A percentile compares a stretch with the other conserved stretches of the same genome.
These are phyloP conservation scores for Leucania comma DNA, from an alignment of 2,888 invertebrate species.

Conservation along the genomic window DNA sequence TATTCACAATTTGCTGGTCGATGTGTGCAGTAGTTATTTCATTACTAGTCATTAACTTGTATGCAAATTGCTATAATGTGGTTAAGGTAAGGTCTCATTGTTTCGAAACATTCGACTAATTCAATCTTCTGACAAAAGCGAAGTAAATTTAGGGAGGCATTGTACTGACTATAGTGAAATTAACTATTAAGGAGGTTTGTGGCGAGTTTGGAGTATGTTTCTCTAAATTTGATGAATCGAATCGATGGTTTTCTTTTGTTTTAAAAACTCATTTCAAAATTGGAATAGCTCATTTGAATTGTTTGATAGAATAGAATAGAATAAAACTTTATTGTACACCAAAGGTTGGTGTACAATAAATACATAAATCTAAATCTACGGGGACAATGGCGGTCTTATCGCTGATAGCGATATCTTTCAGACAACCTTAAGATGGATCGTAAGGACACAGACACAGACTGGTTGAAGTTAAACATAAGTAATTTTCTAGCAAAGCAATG, in stretches of 20 bases:
- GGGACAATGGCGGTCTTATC: too few relatives aligned
- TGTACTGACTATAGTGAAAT: constrained; percentile 25
- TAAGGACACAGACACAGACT: too few relatives aligned
- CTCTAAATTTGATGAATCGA: neutral
- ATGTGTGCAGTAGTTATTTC: constrained; percentile 60
- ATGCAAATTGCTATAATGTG: constrained; percentile 55
- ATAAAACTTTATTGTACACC: too few relatives aligned
- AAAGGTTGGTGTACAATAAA: too few relatives aligned
- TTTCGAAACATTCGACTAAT: constrained; percentile 42
- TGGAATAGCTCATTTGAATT: neutral
- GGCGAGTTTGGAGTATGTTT: constrained; percentile 4
- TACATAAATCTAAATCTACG: too few relatives aligned
- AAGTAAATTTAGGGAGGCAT: constrained; percentile 19
- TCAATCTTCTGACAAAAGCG: constrained; percentile 48
- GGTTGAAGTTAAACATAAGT: too few relatives aligned
- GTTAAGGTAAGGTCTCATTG: constrained; percentile 44
- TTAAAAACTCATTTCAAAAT: neutral
- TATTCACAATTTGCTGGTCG: constrained; percentile 56
- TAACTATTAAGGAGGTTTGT: constrained; percentile 1
- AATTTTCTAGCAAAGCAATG: too few relatives aligned
- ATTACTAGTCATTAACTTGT: constrained; percentile 64
- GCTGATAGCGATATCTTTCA: too few relatives aligned
- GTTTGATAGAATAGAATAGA: too few relatives aligned
- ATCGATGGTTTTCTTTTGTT: neutral
- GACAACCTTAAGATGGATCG: too few relatives aligned